These are phyloP conservation scores for Oxygymnocypris stewartii DNA, from an alignment of 2,113 vertebrate genomes.

Conservation along the genomic window DNA sequence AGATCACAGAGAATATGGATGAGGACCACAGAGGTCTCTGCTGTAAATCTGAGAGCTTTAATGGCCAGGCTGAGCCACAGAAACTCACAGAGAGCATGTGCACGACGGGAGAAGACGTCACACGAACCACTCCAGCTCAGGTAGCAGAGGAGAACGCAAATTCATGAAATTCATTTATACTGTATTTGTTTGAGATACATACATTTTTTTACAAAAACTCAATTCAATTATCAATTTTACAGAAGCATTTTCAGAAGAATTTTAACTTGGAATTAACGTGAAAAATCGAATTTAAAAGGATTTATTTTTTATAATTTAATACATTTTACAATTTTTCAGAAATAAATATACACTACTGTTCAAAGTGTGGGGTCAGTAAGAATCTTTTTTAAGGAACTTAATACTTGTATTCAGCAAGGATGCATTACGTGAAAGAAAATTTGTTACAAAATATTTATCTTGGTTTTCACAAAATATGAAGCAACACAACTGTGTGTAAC, in stretches of 20 bases:
- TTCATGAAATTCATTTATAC: neutral
- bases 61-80: slow-evolving; percentile 58
- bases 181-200: neutral
- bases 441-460: neutral
- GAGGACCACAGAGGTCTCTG: slow-evolving; percentile 71
- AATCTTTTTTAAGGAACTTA: neutral
- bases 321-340: neutral
- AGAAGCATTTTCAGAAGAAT: neutral
- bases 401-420: neutral
- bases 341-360: too few relatives aligned
- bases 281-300: neutral
- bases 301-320: neutral
- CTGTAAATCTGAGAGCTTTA: slow-evolving; percentile 66
- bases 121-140: neutral
- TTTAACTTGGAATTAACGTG: too few relatives aligned
- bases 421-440: neutral
- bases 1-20: slow-evolving; percentile 72
- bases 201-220: too few relatives aligned
- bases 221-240: neutral
- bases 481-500: neutral
- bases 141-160: neutral
- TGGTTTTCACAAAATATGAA: neutral
- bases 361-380: too few relatives aligned
- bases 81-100: neutral
- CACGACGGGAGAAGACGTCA: slow-evolving; percentile 9